Evolutionary conservation across 2,888 invertebrate species (phyloP).

Genomic region (Pseudanteris insignis): DNA sequence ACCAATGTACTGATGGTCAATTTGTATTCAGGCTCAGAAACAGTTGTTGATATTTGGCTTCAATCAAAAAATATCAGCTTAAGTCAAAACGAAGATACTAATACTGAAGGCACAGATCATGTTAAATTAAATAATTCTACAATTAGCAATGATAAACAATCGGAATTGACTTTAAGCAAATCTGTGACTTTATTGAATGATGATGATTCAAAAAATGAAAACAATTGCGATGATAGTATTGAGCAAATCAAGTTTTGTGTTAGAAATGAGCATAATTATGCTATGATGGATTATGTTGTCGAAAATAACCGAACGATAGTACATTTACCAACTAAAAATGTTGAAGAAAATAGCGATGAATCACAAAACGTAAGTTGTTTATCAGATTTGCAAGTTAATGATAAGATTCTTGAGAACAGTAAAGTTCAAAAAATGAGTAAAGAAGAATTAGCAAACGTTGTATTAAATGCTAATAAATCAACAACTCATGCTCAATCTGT

Average conservation of each 20-base stretch:
- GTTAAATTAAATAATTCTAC: constrained; percentile 1
- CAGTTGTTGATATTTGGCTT: constrained; percentile 77
- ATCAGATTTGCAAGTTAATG: constrained; percentile 1
- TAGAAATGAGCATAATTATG: constrained; percentile 40
- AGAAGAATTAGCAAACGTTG: constrained; percentile 20
- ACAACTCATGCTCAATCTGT: constrained; percentile 17
- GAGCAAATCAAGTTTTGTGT: constrained; percentile 20
- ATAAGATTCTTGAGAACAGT: constrained; percentile 15
- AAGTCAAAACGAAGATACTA: background rate
- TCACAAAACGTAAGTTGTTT: too few species aligned
- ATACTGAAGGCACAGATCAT: constrained; percentile 16
- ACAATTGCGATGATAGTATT: background rate
- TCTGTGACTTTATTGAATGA: background rate
- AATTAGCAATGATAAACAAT: background rate
- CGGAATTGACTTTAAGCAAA: background rate
- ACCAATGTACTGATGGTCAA: too few species aligned
- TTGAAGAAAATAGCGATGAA: too few species aligned
- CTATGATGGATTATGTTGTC: constrained; percentile 27
- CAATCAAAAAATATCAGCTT: constrained; percentile 3
- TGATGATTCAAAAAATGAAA: background rate
- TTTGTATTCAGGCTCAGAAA: constrained; percentile 80
- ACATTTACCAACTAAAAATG: constrained; percentile 28
- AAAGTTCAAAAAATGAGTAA: constrained; percentile 19
- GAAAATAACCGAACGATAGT: constrained; percentile 41
- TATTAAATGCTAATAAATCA: constrained; percentile 6